These are phyloP conservation scores for Palythoa caribaeorum DNA, from an alignment of 92 coral and sea anemone species.

Conservation along the genomic window DNA sequence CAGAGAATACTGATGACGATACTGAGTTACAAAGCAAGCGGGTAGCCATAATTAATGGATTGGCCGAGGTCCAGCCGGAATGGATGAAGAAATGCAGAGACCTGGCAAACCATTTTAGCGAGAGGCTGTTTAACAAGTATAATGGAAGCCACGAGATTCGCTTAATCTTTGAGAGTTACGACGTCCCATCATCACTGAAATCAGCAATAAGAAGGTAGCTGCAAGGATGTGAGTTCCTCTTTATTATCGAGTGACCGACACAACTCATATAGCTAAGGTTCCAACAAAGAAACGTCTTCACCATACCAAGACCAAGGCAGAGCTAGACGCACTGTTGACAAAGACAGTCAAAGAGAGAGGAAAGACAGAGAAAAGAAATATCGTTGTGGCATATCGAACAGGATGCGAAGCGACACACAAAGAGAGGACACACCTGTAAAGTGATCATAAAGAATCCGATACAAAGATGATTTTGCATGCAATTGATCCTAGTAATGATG, in stretches of 20 bases:
- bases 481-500: not conserved
- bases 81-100: slow-evolving; percentile 48
- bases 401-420: slow-evolving; percentile 26
- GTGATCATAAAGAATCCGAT: slow-evolving; percentile 26
- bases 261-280: slow-evolving; percentile 47
- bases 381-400: slow-evolving; percentile 32
- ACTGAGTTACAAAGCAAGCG: not conserved
- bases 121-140: slow-evolving; percentile 16
- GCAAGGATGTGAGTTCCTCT: slow-evolving; percentile 47
- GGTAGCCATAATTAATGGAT: slow-evolving; percentile 31
- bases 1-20: not conserved
- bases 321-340: slow-evolving; percentile 32
- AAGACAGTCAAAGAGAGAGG: slow-evolving; percentile 30
- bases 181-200: slow-evolving; percentile 48
- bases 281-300: slow-evolving; percentile 31
- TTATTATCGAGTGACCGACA: slow-evolving; percentile 48
- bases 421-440: slow-evolving; percentile 13
- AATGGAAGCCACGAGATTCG: slow-evolving; percentile 15
- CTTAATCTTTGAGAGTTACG: slow-evolving; percentile 53
- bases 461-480: slow-evolving; percentile 12
- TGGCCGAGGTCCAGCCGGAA: slow-evolving; percentile 33
- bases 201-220: slow-evolving; percentile 31
- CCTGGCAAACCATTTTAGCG: slow-evolving; percentile 52
- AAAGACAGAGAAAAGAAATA: not conserved
- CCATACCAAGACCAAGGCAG: slow-evolving; percentile 53